Percentiles rank a stretch among this genome's conserved stretches.
These are phyloP conservation scores for Dione vanillae DNA, from an alignment of 2,888 invertebrate genomes.

Conservation along the genomic window DNA sequence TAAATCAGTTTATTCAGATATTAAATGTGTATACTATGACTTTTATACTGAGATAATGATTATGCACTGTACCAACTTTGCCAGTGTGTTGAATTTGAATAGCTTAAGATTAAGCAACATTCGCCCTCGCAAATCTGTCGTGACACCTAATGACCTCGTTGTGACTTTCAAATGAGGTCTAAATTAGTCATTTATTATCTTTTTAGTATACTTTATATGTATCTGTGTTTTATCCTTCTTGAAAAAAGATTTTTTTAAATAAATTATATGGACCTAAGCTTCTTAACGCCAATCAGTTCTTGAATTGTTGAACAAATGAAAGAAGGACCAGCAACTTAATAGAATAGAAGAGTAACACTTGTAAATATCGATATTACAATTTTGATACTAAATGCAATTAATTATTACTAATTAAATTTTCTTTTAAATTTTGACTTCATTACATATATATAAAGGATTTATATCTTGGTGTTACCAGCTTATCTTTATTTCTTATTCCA, in stretches of 20 bases:
- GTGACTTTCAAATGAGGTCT: constrained; percentile 51
- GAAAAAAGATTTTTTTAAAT: neutral
- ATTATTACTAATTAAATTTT: too few relatives aligned
- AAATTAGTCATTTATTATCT: constrained; percentile 23
- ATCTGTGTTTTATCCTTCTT: neutral
- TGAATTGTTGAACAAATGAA: too few relatives aligned
- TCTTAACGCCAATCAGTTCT: too few relatives aligned
- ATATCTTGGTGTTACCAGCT: too few relatives aligned
- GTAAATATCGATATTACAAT: too few relatives aligned
- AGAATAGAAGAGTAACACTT: too few relatives aligned
- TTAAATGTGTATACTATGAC: neutral
- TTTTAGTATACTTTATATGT: neutral
- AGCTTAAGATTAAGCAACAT: constrained; percentile 32
- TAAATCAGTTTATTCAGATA: too few relatives aligned
- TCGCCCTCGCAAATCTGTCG: constrained; percentile 49
- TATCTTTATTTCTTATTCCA: too few relatives aligned
- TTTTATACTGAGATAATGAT: neutral
- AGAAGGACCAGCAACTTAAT: too few relatives aligned
- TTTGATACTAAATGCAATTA: too few relatives aligned
- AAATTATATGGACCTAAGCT: neutral
- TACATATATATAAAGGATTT: too few relatives aligned
- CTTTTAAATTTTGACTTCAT: too few relatives aligned
- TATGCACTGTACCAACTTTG: neutral
- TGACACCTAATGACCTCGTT: constrained; percentile 57
- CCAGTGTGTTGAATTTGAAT: constrained; percentile 10